Base-by-base conservation (phyloP, 92 coral and sea anemone genomes). In the Pocillopora grandis region DNA sequence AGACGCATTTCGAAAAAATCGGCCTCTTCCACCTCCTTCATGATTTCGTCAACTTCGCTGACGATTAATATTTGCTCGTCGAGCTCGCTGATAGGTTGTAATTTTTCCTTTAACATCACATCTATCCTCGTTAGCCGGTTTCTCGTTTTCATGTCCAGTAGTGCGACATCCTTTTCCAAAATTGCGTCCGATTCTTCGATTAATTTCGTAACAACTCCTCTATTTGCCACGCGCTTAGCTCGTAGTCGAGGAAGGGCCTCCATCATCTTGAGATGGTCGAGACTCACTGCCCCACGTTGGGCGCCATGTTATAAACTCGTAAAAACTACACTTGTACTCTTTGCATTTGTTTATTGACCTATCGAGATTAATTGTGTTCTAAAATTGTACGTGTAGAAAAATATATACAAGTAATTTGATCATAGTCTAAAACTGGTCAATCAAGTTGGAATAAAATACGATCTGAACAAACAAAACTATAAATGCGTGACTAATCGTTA, bases 21-120 rank as follows among this genome's bases (percentile, higher is more conserved):
- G 75, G 82, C 82, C 1, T 84, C 82, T 62, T 33, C 71, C 67
- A 83, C 80, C 58, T 83, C 87, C 48, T 73, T 83, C 33, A 67
- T 52, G 27, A 83, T 83, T 18, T 73, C 87, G 19, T 59, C 72
- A 12, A 72, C 87, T 73, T 83, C 62, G 87, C 87, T 17, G n/a
- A 37, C 72, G 33, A 14, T 55, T 23, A 83, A 36, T 72, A 83
- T 73, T 61, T 73, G 23, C 62, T 73, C 87, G 80, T 74, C 79
- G 80, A 83, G 87, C 57, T 58, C 72, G 61, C 71, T 83, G 62
- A 83, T 18, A 0, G 74, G 21, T 57, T 73, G 68, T 8, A 74
- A 1, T 61, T 72, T 83, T 58, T 83, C 80, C 5, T 66, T 14
- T 11, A 83, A 19, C 73, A 71, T 27, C 49, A 2, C 57, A 10